phyloP scores from a whole-genome alignment of 2,797 vertebrate genomes.

The Apogon hyalosoma region DNA sequence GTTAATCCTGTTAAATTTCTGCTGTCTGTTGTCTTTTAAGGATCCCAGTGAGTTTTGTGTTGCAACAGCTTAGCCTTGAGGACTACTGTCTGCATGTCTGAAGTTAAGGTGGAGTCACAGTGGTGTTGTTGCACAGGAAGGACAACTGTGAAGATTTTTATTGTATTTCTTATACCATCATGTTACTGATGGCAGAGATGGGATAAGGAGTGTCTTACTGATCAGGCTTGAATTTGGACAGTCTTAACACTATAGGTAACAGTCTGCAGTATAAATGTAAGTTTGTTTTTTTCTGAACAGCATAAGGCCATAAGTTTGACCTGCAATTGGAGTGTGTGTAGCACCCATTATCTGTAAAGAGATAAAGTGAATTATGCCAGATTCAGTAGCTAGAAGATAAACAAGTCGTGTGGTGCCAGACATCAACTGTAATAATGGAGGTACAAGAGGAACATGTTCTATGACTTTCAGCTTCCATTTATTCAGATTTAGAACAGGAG shows the following conservation, averaged over 20 bases:
- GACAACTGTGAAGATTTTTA: background rate
- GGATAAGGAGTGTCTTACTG: background rate
- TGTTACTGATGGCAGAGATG: background rate
- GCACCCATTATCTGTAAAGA: constrained; percentile 5
- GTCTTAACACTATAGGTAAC: no score
- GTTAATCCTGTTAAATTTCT: background rate
- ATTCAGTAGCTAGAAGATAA: constrained; percentile 4
- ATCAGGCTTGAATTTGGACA: background rate
- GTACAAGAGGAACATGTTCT: background rate
- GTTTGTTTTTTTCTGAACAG: background rate
- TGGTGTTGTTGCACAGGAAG: background rate
- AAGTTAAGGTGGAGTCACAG: constrained; percentile 1
- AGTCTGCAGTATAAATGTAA: no score
- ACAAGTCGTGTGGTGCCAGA: background rate
- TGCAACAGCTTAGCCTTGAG: constrained; percentile 9
- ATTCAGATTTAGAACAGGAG: background rate
- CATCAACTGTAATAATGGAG: constrained; percentile 9
- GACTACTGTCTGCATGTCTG: constrained; percentile 7
- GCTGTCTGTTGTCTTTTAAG: constrained; percentile 5
- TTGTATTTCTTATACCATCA: background rate
- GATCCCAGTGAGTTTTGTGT: constrained; percentile 7
- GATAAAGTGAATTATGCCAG: constrained; percentile 6
- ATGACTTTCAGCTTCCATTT: background rate
- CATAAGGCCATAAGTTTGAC: constrained; percentile 29
- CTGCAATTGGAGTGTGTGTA: constrained; percentile 3